phyloP scores from a whole-genome alignment of 1,140 invertebrate genomes.

The Drosophila aff. region DNA sequence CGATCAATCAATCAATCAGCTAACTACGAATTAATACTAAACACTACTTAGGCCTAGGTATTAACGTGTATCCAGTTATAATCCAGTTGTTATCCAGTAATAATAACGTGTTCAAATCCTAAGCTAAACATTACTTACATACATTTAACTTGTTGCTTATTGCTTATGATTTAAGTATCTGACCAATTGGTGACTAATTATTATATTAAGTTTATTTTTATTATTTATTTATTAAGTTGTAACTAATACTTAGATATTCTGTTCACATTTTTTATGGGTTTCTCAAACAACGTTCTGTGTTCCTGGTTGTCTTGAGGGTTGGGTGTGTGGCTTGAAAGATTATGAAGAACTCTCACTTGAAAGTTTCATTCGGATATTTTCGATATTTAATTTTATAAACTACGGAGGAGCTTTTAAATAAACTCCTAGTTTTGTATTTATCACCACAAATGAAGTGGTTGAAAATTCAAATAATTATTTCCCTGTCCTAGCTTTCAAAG shows the following conservation, averaged over 20 bases:
- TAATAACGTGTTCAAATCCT: slow-evolving; percentile 30
- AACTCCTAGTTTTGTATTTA: neutral
- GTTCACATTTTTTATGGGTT: slow-evolving; percentile 18
- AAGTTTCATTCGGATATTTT: neutral
- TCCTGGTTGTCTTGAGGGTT: slow-evolving; percentile 30
- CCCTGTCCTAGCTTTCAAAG: too few species aligned
- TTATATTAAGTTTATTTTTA: slow-evolving; percentile 38
- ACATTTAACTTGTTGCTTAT: slow-evolving; percentile 63
- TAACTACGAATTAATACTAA: slow-evolving; percentile 21
- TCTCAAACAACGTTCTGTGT: slow-evolving; percentile 1
- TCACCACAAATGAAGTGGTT: too few species aligned
- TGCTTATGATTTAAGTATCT: slow-evolving; percentile 65
- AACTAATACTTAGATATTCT: slow-evolving; percentile 53
- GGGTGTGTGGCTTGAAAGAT: slow-evolving; percentile 17
- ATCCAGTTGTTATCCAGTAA: slow-evolving; percentile 23
- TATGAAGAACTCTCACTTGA: neutral
- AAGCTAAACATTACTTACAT: slow-evolving; percentile 61
- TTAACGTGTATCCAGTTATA: slow-evolving; percentile 21
- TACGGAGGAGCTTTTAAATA: neutral
- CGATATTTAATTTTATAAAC: neutral
- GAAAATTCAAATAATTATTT: neutral
- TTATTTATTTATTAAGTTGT: slow-evolving; percentile 48
- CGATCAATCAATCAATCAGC: slow-evolving; percentile 13
- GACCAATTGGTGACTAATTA: slow-evolving; percentile 71
- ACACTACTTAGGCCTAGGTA: slow-evolving; percentile 30